These are phyloP conservation scores for Solenodon paradoxus DNA, from an alignment of 2,113 vertebrate genomes.

Conservation along the genomic window DNA sequence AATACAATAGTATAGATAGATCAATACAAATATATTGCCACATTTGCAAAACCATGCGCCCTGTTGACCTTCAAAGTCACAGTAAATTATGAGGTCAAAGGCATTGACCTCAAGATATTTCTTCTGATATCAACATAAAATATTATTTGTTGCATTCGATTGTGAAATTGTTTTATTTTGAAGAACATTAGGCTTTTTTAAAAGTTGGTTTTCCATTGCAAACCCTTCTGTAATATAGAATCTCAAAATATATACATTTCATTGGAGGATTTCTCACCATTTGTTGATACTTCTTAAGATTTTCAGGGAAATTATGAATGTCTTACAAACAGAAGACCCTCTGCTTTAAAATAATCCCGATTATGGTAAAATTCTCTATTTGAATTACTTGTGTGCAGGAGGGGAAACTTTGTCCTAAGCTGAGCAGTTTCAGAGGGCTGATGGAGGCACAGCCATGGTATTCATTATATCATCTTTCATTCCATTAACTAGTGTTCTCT, in stretches of 20 bases:
- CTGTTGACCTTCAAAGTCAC: background rate
- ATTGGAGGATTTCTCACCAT: background rate
- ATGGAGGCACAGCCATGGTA: conserved; percentile 2
- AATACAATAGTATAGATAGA: background rate
- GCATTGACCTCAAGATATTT: too few relatives aligned
- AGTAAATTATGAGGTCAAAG: background rate
- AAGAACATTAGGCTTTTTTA: background rate
- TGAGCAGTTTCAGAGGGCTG: conserved; percentile 65
- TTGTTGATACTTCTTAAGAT: background rate
- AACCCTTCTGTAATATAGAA: background rate
- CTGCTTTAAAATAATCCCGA: background rate
- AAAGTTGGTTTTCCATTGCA: background rate
- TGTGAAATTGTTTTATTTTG: conserved; percentile 3
- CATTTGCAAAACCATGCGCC: background rate
- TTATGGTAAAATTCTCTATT: background rate
- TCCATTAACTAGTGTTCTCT: conserved; percentile 66
- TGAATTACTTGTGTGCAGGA: conserved; percentile 46
- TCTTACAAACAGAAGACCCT: background rate
- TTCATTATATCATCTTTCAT: conserved; percentile 71
- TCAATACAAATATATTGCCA: background rate
- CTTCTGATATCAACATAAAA: background rate
- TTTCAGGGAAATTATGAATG: background rate
- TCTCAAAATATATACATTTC: background rate
- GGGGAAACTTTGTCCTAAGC: conserved; percentile 70
- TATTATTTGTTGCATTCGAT: background rate